A percentile compares a stretch with the other conserved stretches of the same genome.
Conservation (phyloP, 2,113 vertebrate species). For the Rhabdornis inornatus region DNA sequence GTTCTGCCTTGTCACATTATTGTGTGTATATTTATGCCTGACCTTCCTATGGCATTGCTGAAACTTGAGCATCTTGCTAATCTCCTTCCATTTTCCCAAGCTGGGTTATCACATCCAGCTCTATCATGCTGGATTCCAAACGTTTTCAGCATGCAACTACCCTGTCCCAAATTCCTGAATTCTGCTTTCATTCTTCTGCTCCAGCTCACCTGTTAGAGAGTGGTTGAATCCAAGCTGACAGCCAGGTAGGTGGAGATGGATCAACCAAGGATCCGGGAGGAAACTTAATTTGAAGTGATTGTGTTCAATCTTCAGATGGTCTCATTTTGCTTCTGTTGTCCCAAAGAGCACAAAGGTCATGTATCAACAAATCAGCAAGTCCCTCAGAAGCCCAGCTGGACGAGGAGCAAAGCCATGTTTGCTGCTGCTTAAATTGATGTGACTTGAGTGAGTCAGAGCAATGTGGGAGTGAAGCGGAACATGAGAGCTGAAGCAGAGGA, state of each 20-base stretch:
- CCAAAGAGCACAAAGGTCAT: neutral
- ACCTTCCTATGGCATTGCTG: neutral
- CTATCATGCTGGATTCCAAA: neutral
- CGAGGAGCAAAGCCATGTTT: neutral
- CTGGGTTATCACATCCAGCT: neutral
- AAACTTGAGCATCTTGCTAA: slow-evolving; percentile 6
- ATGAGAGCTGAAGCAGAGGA: neutral
- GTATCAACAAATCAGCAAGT: neutral
- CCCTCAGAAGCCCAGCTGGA: neutral
- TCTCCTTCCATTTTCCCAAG: neutral
- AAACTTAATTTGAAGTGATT: neutral
- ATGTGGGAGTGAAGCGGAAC: neutral
- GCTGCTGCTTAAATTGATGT: neutral
- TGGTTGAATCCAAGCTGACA: neutral
- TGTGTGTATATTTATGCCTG: neutral
- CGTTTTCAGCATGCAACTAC: neutral
- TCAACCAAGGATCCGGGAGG: neutral
- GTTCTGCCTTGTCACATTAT: neutral
- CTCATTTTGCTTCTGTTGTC: neutral
- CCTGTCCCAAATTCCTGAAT: neutral
- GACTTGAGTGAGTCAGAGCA: neutral
- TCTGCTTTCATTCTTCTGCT: neutral
- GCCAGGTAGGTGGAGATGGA: neutral
- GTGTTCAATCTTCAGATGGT: neutral
- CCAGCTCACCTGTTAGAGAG: neutral